Base-by-base conservation (phyloP, 30 jellyfish, hydroid and myxozoan genomes). In the Aurelia aurita region DNA sequence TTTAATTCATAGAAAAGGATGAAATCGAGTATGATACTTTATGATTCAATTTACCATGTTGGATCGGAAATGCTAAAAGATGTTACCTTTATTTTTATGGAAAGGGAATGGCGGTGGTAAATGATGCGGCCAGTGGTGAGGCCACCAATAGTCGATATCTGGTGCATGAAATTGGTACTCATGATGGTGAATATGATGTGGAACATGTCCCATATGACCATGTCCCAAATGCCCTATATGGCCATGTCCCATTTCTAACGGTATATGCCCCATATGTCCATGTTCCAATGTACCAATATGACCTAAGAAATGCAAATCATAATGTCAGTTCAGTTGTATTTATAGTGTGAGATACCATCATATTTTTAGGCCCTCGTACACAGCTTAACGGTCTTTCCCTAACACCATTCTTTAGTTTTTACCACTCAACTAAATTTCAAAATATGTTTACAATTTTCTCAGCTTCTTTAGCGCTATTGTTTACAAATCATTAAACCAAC, bases 101-200 rank as follows among this genome's bases (percentile, higher is more conserved):
- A 81, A 81, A 4, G 91, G 91, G 60, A 81, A 81, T 51, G 91
- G 91, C 7, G 91, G 85, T 53, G 91, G 91, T 26, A 81, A 77
- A 53, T 66, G 69, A 31, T 32, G 85, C 12, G 91, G 91, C 91
- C 91, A 81, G 51, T 81, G 91, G 18, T 68, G 68, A 0, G 90
- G 90, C 90, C 77, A 67, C 91, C 91, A 81, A 29, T 81, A 69
- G 23, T 81, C 91, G 18, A 81, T 69, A 69, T 81, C 91, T 16
- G 85, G 91, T 11, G 91, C 79, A 14, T 81, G 91, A 22, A 81
- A 81, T 54, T 68, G 91, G 60, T 81, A 69, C 34, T 81, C 91
- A 55, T 81, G 91, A 58, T 81, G 91, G 23, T 44, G 71, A 25
- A 55, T 49, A 5, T 26, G 34, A 51, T 28, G 25, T 27, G 80